These are phyloP conservation scores for Lepidurus couesii DNA, from an alignment of 1,140 invertebrate species.

Conservation along the genomic window DNA sequence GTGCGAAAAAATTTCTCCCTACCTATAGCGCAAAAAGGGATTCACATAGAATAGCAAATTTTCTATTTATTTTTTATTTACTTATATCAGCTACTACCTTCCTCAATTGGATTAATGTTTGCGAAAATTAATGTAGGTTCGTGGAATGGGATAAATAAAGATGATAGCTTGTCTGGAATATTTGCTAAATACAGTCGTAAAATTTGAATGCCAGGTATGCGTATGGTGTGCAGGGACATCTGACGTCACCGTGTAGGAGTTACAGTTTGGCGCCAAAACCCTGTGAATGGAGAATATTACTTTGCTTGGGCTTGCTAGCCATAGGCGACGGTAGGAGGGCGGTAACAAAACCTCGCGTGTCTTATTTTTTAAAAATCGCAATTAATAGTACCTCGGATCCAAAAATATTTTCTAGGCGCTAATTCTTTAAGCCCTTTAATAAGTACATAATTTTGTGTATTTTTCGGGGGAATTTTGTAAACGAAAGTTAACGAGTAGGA, in stretches of 20 bases:
- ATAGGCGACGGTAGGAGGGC: conserved; percentile 20
- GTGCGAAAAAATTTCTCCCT: neutral
- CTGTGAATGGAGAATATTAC: neutral
- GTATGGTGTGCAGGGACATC: neutral
- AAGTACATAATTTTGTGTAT: neutral
- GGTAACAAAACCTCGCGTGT: neutral
- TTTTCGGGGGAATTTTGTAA: neutral
- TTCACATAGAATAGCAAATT: conserved; percentile 1
- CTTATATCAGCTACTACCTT: too few relatives aligned
- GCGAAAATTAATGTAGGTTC: too few relatives aligned
- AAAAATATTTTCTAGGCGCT: neutral
- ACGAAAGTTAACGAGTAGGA: neutral
- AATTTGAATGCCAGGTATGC: neutral
- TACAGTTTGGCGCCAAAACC: neutral
- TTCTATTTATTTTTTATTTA: neutral
- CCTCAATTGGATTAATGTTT: too few relatives aligned
- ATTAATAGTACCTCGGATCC: neutral
- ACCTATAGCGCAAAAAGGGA: neutral
- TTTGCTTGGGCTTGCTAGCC: conserved; percentile 11
- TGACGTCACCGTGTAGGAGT: neutral
- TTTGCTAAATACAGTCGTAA: neutral
- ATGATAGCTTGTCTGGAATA: neutral
- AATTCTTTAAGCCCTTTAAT: neutral
- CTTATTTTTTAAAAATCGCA: neutral
- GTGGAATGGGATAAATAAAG: too few relatives aligned